A percentile compares a stretch with the other conserved stretches of the same genome.
phyloP scores from a whole-genome alignment of 2,113 vertebrate species.

The Xiphias gladius region DNA sequence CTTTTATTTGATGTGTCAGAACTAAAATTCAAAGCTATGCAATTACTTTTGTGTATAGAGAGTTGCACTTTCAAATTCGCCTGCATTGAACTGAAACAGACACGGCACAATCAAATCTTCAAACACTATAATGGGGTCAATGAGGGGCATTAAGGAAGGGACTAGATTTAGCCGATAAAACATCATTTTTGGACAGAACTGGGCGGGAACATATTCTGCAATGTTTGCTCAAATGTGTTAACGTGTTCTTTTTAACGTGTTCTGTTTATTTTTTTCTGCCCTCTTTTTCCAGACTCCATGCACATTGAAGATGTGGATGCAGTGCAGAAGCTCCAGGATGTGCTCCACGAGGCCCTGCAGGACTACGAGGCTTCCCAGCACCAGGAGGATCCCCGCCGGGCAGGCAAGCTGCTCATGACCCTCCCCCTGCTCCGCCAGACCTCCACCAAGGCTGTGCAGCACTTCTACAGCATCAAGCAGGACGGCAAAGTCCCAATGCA shows the following conservation, averaged over 20 bases:
- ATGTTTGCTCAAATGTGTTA: neutral
- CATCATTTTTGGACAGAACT: no score
- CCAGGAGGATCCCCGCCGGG: slow-evolving; percentile 95
- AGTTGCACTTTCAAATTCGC: no score
- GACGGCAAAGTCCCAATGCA: slow-evolving; percentile 99
- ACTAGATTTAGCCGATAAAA: neutral
- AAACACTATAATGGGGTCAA: no score
- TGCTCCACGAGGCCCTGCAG: slow-evolving; percentile 98
- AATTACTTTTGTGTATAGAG: no score
- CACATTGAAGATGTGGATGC: slow-evolving; percentile 99
- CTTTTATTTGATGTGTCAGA: no score
- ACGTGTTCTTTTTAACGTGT: neutral
- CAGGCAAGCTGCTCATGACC: slow-evolving; percentile 98
- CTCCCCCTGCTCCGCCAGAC: slow-evolving; percentile 98
- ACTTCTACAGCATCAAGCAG: slow-evolving; percentile 99
- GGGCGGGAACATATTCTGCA: neutral
- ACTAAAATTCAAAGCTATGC: no score
- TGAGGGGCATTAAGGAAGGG: neutral
- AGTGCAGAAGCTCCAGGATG: slow-evolving; percentile 98
- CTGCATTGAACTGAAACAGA: no score
- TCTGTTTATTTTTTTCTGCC: neutral
- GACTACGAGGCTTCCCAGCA: slow-evolving; percentile 97
- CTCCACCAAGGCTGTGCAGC: slow-evolving; percentile 98
- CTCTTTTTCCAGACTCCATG: slow-evolving; percentile 91
- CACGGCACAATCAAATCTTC: no score